These are phyloP conservation scores for Florisuga fusca DNA, from an alignment of 2,797 vertebrate species.

Conservation along the genomic window DNA sequence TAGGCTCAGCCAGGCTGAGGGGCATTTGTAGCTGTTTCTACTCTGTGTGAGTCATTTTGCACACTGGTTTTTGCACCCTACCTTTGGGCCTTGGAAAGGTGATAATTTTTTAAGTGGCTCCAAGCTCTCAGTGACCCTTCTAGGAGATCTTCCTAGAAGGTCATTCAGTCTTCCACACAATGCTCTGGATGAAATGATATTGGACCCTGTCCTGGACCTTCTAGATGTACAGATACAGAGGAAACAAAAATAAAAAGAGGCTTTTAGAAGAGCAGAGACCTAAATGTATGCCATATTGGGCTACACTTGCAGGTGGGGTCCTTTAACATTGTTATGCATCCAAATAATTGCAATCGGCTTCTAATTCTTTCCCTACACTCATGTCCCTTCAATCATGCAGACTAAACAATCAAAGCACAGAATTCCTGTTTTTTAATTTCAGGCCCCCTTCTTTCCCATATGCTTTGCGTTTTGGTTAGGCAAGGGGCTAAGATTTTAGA, in stretches of 20 bases:
- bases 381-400: constrained; percentile 13
- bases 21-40: not conserved
- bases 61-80: not conserved
- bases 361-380: not conserved
- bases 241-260: not conserved
- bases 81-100: not conserved
- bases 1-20: not conserved
- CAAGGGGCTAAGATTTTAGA: constrained; percentile 61
- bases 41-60: fast-evolving
- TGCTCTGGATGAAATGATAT: not conserved
- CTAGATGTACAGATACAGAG: not conserved
- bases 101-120: not conserved
- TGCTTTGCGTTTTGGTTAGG: constrained; percentile 70
- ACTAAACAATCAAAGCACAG: constrained; percentile 67
- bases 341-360: constrained; percentile 28
- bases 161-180: not conserved
- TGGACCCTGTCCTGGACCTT: not conserved
- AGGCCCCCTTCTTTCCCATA: constrained; percentile 48
- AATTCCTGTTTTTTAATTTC: constrained; percentile 46
- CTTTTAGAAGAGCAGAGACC: not conserved
- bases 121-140: not conserved
- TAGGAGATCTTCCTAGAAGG: not conserved
- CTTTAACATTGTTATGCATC: not conserved
- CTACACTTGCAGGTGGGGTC: not conserved
- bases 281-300: constrained; percentile 33